Evolutionary conservation across 64 coral and sea anemone genomes (phyloP).

Genomic region (Montipora capricornis): DNA sequence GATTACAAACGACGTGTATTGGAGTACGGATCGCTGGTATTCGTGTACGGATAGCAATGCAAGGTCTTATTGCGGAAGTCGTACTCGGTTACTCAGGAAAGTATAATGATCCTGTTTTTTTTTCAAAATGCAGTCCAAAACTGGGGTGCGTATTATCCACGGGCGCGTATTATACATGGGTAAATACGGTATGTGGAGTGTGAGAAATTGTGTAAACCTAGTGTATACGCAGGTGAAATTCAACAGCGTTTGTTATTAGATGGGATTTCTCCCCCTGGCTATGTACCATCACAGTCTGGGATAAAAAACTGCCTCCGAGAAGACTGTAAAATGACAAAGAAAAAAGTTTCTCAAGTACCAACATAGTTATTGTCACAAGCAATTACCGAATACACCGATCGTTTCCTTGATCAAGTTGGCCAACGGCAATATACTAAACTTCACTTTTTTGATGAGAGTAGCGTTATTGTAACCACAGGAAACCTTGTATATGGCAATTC

Average conservation of each 20-base stretch:
- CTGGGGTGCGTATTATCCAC: too few relatives aligned
- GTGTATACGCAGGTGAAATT: slow-evolving; percentile 28
- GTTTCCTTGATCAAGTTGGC: slow-evolving; percentile 18
- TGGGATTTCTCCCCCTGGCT: neutral
- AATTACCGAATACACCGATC: neutral
- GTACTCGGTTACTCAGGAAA: too few relatives aligned
- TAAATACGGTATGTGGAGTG: neutral
- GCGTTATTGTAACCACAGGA: slow-evolving; percentile 1
- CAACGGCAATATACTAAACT: neutral
- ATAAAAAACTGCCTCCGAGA: slow-evolving; percentile 46
- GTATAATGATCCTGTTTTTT: too few relatives aligned
- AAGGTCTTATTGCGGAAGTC: too few relatives aligned
- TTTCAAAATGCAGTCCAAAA: too few relatives aligned
- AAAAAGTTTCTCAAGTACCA: neutral
- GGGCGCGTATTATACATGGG: too few relatives aligned
- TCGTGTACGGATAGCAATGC: too few relatives aligned
- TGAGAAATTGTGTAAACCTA: slow-evolving; percentile 10
- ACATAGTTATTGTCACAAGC: too few relatives aligned
- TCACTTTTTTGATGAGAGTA: neutral
- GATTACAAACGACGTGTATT: too few relatives aligned
- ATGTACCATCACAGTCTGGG: slow-evolving; percentile 21
- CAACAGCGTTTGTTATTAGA: slow-evolving; percentile 24
- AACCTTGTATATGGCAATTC: slow-evolving; percentile 47
- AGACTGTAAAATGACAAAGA: neutral
- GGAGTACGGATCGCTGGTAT: too few relatives aligned